A percentile compares a stretch with the other conserved stretches of the same genome.
These are phyloP conservation scores for Parnassius mnemosyne DNA, from an alignment of 2,888 invertebrate genomes.

Conservation along the genomic window DNA sequence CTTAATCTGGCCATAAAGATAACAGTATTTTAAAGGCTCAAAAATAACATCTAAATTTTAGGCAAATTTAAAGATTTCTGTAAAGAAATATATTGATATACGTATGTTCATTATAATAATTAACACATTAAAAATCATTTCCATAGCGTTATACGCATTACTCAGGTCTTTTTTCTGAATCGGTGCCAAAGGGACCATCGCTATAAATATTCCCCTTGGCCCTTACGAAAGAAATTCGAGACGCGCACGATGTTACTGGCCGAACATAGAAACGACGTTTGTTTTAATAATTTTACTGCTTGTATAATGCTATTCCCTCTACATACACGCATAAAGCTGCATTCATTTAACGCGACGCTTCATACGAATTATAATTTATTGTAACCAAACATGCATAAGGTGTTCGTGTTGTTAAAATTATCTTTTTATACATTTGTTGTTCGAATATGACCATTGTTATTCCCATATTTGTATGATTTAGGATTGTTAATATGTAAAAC, in stretches of 20 bases:
- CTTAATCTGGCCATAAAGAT: no score
- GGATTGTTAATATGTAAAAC: constrained; percentile 42
- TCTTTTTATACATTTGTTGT: constrained; percentile 7
- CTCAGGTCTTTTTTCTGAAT: constrained; percentile 27
- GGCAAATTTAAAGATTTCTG: neutral
- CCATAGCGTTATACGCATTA: constrained; percentile 23
- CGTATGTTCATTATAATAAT: constrained; percentile 19
- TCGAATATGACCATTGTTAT: constrained; percentile 15
- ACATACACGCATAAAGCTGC: constrained; percentile 18
- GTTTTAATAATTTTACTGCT: constrained; percentile 27
- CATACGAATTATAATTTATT: constrained; percentile 26
- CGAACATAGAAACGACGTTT: constrained; percentile 26
- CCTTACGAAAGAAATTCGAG: constrained; percentile 28
- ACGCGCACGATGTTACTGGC: constrained; percentile 18
- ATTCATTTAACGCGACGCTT: constrained; percentile 22
- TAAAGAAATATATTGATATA: neutral
- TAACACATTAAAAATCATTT: constrained; percentile 22
- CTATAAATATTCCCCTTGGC: constrained; percentile 25
- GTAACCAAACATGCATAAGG: neutral
- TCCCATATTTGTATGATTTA: constrained; percentile 16
- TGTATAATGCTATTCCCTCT: constrained; percentile 26
- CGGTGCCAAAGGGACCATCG: constrained; percentile 26
- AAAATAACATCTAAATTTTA: neutral
- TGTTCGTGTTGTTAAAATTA: constrained; percentile 7
- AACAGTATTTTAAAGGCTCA: neutral